Evolutionary conservation across 35 echinoderm and acorn worm genomes (phyloP), one percentile per base, ranked within the genome.

Genomic region (Lytechinus variegatus): DNA sequence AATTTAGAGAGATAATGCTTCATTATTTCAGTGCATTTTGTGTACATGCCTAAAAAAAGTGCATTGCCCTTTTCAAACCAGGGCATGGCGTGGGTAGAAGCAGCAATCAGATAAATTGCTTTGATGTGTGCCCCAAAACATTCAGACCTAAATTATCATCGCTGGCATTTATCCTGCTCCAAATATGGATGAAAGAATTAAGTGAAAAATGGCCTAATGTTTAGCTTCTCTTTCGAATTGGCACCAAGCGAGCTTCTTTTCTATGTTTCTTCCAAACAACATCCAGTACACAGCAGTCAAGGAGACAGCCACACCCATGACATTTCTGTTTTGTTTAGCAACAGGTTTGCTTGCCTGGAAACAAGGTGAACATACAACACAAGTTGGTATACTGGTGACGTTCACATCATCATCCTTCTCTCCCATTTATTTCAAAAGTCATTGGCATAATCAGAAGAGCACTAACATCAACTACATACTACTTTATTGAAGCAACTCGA

Each of bases 21-120:
- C 66, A 79, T 79, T 79, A 79, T 79, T 79, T 79, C 66, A 24
- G 66, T n/a, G 66, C 66, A 44, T 24, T 79, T 79, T 79, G 66
- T 79, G 66, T 79, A 79, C 66, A 79, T 79, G 66, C 21, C 66
- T 79, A 79, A 14, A 79, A n/a, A 79, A 79, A 79, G 66, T 79
- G n/a, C 66, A 16, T 79, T 79, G 66, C 66, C 66, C 66, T 79
- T 79, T 79, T 21, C 66, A 79, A 44, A 79, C 66, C 66, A 19
- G 21, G 66, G 66, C 66, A 79, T 24, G 66, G 66, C 66, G 66
- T n/a, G 66, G 56, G 56, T 10, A 27, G 66, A 16, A 79, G 16
- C 16, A 24, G 66, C 66, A 79, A 79, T 79, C 66, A 79, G 66
- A 79, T 79, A 79, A 79, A 79, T 79, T 79, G 66, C 66, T 79